A percentile compares a stretch with the other conserved stretches of the same genome.
Evolutionary conservation across 1,140 invertebrate genomes (phyloP).

Genomic region (Chlorops oryzae): DNA sequence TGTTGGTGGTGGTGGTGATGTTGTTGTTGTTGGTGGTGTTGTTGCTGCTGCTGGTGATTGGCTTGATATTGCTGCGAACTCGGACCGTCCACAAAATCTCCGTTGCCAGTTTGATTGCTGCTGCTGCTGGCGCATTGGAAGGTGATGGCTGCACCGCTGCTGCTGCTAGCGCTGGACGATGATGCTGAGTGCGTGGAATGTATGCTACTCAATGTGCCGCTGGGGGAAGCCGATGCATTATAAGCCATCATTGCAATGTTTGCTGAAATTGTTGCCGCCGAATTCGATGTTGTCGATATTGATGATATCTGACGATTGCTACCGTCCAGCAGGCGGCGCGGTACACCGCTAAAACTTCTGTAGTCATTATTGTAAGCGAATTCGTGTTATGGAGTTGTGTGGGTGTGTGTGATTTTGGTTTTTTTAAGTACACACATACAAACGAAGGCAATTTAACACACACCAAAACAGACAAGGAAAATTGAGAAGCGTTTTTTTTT

Average conservation of each 20-base stretch:
- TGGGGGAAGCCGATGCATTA: constrained; percentile 25
- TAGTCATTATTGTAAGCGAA: no score
- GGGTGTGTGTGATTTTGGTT: background rate
- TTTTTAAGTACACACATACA: no score
- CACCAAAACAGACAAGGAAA: background rate
- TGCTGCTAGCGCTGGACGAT: constrained; percentile 37
- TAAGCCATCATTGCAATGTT: background rate
- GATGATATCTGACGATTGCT: constrained; percentile 25
- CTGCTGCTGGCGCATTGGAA: constrained; percentile 23
- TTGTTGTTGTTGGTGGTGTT: constrained; percentile 8
- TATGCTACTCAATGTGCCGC: constrained; percentile 38
- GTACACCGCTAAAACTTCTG: constrained; percentile 44
- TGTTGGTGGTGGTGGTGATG: constrained; percentile 9
- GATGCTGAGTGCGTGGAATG: constrained; percentile 40
- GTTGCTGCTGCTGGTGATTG: constrained; percentile 11
- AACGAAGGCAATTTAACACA: no score
- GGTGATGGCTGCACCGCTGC: constrained; percentile 33
- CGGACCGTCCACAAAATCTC: constrained; percentile 23
- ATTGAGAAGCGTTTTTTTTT: background rate
- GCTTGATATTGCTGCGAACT: constrained; percentile 1
- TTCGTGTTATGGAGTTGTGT: background rate
- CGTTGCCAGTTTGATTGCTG: constrained; percentile 28
- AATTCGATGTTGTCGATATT: constrained; percentile 18
- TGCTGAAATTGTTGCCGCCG: background rate
- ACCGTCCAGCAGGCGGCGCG: constrained; percentile 42